These are phyloP conservation scores for Pachymerium ferrugineum DNA, from an alignment of 2,888 invertebrate species.

Conservation along the genomic window DNA sequence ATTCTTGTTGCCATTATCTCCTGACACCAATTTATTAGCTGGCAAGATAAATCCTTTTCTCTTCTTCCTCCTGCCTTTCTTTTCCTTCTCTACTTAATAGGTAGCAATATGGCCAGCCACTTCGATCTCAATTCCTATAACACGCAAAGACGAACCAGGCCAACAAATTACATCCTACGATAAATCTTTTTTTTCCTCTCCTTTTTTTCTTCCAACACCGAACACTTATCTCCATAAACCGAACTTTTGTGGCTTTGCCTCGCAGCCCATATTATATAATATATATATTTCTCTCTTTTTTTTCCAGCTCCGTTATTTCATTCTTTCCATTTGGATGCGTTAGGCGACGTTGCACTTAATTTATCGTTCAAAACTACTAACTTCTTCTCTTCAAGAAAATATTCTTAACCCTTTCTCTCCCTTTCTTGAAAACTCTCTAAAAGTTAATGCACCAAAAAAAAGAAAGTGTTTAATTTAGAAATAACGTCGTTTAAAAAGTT, in stretches of 20 bases:
- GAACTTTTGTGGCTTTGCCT: conserved; percentile 24
- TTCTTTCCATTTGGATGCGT: conserved; percentile 24
- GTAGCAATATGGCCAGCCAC: conserved; percentile 24
- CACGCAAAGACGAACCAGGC: conserved; percentile 15
- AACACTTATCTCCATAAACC: conserved; percentile 23
- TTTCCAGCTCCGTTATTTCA: not conserved
- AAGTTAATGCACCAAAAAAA: conserved; percentile 6
- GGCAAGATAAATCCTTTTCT: conserved; percentile 21
- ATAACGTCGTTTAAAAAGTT: no score
- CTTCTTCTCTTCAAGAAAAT: not conserved
- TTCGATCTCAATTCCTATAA: conserved; percentile 21
- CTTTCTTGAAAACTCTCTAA: no score
- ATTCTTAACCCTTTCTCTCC: conserved; percentile 19
- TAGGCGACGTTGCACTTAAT: conserved; percentile 25
- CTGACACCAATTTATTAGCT: conserved; percentile 23
- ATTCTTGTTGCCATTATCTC: conserved; percentile 24
- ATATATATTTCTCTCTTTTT: conserved; percentile 12
- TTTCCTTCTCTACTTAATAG: conserved; percentile 4
- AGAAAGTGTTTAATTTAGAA: no score
- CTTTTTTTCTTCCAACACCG: not conserved
- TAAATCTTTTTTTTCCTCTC: conserved; percentile 4
- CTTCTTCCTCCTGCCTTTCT: conserved; percentile 7
- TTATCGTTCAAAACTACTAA: conserved; percentile 15
- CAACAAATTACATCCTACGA: not conserved
- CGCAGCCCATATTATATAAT: conserved; percentile 11